Evolutionary conservation across 2,113 vertebrate genomes (phyloP).

Genomic region (Tachuris rubrigastra): DNA sequence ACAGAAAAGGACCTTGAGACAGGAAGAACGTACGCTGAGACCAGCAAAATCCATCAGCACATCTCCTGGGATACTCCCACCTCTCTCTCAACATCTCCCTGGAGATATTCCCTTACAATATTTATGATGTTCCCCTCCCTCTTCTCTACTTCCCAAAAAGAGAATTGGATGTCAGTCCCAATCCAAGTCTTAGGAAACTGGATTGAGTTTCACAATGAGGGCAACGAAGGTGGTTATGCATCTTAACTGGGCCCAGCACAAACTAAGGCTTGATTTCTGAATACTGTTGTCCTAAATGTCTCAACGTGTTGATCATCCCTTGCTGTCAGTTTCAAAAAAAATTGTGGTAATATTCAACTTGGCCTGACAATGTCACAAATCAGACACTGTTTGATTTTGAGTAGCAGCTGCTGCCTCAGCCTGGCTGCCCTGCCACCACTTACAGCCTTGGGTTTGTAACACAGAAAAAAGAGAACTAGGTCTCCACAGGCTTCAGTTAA

Average conservation of each 20-base stretch:
- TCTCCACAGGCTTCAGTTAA: background rate
- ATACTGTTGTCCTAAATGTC: background rate
- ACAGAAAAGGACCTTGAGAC: constrained; percentile 74
- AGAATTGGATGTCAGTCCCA: background rate
- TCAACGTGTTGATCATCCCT: background rate
- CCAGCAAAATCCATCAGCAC: background rate
- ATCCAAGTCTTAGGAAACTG: background rate
- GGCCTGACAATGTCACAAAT: background rate
- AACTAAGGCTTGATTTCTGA: background rate
- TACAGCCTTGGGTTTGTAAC: background rate
- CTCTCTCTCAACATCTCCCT: background rate
- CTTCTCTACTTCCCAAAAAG: background rate
- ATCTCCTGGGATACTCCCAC: background rate
- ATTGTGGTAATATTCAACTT: background rate
- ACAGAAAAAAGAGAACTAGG: background rate
- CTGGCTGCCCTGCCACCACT: background rate
- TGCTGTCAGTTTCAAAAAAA: background rate
- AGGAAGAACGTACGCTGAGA: background rate
- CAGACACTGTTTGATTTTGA: background rate
- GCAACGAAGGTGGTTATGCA: background rate
- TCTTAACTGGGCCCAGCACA: background rate
- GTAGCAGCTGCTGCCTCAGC: background rate
- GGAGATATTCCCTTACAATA: background rate
- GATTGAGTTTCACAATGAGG: background rate
- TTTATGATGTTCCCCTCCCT: background rate